These are phyloP conservation scores for Heliconius nattereri DNA, from an alignment of 1,140 invertebrate species.

Conservation along the genomic window DNA sequence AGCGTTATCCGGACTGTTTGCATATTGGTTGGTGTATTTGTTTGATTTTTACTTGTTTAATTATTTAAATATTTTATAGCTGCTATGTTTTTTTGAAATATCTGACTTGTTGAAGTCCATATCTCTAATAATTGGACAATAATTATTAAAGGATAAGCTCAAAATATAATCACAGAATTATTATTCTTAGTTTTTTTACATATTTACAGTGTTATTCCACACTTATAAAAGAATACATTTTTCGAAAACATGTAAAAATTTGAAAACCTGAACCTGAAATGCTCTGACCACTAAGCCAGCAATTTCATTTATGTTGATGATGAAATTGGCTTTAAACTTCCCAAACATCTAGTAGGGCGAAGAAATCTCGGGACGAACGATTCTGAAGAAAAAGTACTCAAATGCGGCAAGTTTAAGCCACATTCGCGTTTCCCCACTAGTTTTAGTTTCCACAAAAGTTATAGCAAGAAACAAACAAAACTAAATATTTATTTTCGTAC, in stretches of 20 bases:
- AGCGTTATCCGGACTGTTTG: neutral
- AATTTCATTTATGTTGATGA: neutral
- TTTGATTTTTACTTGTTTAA: neutral
- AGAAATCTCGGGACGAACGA: conserved; percentile 15
- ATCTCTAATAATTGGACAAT: neutral
- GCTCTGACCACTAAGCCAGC: too few relatives aligned
- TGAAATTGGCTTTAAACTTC: neutral
- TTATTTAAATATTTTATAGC: too few relatives aligned
- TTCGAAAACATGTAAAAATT: too few relatives aligned
- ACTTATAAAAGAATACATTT: too few relatives aligned
- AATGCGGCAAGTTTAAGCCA: conserved; percentile 28
- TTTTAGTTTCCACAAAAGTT: conserved; percentile 22
- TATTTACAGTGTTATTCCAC: too few relatives aligned
- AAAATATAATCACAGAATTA: too few relatives aligned
- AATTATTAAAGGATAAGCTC: too few relatives aligned
- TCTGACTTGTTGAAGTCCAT: neutral
- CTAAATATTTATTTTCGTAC: conserved; percentile 33
- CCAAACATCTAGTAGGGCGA: neutral
- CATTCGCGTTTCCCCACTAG: conserved; percentile 17
- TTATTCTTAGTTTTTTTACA: too few relatives aligned
- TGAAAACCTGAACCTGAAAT: too few relatives aligned
- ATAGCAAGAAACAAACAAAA: conserved; percentile 33
- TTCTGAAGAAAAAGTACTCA: conserved; percentile 37
- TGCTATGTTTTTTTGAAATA: neutral
- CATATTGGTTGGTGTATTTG: neutral